phyloP scores from a whole-genome alignment of 2,113 vertebrate species.

The Thomomys bottae region DNA sequence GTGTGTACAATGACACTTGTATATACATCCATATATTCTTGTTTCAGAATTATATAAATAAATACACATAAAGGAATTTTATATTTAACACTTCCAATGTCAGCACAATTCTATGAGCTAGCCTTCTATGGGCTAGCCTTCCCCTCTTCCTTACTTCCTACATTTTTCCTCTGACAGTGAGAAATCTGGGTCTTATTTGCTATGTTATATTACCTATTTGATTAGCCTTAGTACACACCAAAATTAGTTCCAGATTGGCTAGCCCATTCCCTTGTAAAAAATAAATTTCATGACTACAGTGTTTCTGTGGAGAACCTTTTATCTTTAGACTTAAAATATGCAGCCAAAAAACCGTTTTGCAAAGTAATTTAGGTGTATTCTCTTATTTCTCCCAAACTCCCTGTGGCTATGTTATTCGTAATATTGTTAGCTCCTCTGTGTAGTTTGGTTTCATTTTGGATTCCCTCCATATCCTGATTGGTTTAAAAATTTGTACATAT shows the following conservation, averaged over 20 bases:
- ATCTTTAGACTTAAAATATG: neutral
- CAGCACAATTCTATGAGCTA: neutral
- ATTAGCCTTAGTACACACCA: neutral
- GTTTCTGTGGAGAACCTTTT: neutral
- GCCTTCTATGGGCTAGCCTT: neutral
- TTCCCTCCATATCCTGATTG: neutral
- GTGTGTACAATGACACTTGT: neutral
- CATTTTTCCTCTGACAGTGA: neutral
- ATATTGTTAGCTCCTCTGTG: neutral
- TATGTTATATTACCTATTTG: neutral
- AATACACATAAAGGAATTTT: neutral
- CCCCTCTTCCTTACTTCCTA: neutral
- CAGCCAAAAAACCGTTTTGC: neutral
- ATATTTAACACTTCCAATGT: neutral
- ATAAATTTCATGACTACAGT: neutral
- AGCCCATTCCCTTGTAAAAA: neutral
- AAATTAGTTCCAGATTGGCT: neutral
- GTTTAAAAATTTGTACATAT: neutral
- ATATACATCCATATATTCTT: neutral
- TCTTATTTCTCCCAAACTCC: neutral
- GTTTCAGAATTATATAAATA: constrained; percentile 11
- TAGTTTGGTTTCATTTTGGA: constrained; percentile 15
- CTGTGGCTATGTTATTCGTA: neutral
- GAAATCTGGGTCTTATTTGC: constrained; percentile 19
- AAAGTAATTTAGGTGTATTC: constrained; percentile 8